These are phyloP conservation scores for Hippoglossus hippoglossus DNA, from an alignment of 2,797 vertebrate genomes.

Conservation along the genomic window DNA sequence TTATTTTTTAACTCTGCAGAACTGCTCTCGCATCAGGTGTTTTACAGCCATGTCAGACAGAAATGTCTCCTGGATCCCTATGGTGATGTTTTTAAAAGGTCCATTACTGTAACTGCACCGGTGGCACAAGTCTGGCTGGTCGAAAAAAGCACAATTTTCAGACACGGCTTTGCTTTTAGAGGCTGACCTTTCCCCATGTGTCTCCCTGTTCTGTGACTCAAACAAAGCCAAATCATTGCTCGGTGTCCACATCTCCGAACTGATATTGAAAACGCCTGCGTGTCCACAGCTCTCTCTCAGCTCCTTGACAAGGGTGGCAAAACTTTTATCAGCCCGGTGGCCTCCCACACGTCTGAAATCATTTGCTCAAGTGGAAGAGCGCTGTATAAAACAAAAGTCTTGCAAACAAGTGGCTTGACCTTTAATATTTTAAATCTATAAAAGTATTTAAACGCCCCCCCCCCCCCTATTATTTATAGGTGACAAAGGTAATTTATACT, in stretches of 20 bases:
- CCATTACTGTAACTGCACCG: constrained; percentile 60
- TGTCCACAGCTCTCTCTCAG: constrained; percentile 40
- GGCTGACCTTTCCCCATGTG: constrained; percentile 59
- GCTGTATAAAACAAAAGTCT: neutral
- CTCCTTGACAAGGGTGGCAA: constrained; percentile 30
- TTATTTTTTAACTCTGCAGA: constrained; percentile 16
- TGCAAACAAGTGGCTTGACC: constrained; percentile 5
- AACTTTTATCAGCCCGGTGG: constrained; percentile 34
- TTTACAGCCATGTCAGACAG: constrained; percentile 41
- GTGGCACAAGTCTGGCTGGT: constrained; percentile 27
- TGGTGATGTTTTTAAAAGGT: constrained; percentile 57
- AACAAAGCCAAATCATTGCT: constrained; percentile 14
- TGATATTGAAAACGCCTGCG: constrained; percentile 49
- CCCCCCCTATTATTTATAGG: constrained; percentile 18
- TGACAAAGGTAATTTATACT: constrained; percentile 41
- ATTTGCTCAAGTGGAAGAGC: neutral
- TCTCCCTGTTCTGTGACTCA: constrained; percentile 26
- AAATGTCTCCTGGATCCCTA: constrained; percentile 35
- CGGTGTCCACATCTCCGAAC: constrained; percentile 16
- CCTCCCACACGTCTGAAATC: constrained; percentile 23
- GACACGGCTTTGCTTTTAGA: constrained; percentile 76
- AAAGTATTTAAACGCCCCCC: neutral
- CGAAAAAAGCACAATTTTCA: constrained; percentile 45
- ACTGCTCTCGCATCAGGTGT: neutral
- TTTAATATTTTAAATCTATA: constrained; percentile 5